These are phyloP conservation scores for Dipodomys stephensi DNA, from an alignment of 2,113 vertebrate genomes.

Conservation along the genomic window DNA sequence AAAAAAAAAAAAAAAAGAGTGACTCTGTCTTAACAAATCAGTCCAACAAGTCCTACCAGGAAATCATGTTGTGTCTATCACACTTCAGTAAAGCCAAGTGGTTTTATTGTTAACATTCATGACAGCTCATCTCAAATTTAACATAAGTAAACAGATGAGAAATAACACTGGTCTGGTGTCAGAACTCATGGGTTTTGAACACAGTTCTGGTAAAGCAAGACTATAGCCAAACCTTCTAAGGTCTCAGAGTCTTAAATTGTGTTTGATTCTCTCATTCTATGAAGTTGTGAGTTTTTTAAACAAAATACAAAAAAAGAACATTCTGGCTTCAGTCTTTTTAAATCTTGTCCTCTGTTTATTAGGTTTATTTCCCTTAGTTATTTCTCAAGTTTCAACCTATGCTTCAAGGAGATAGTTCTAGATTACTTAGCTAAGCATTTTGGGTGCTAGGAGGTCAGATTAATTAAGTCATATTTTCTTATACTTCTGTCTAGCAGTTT, in stretches of 20 bases:
- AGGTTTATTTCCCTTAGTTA: neutral
- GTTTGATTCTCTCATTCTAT: slow-evolving; percentile 16
- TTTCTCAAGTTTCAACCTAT: neutral
- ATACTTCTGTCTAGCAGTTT: neutral
- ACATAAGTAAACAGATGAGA: slow-evolving; percentile 82
- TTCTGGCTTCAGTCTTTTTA: neutral
- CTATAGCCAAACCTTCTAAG: neutral
- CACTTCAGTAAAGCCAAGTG: slow-evolving; percentile 73
- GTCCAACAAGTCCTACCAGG: slow-evolving; percentile 47
- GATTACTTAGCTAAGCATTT: neutral
- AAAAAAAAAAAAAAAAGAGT: slow-evolving; percentile 48
- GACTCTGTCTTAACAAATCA: slow-evolving; percentile 61
- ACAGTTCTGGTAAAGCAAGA: neutral
- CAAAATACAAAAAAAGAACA: slow-evolving; percentile 6
- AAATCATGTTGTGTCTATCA: slow-evolving; percentile 64
- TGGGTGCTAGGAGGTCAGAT: neutral
- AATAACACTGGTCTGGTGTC: slow-evolving; percentile 67
- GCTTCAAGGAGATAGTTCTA: neutral
- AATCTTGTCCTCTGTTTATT: neutral
- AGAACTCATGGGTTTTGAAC: neutral
- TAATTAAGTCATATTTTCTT: neutral
- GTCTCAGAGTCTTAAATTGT: neutral
- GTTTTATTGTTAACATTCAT: slow-evolving; percentile 82
- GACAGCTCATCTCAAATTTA: slow-evolving; percentile 84
- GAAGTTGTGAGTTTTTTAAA: slow-evolving; percentile 10